Conservation (phyloP, 2,113 vertebrate genomes). For the Tapirus terrestris region DNA sequence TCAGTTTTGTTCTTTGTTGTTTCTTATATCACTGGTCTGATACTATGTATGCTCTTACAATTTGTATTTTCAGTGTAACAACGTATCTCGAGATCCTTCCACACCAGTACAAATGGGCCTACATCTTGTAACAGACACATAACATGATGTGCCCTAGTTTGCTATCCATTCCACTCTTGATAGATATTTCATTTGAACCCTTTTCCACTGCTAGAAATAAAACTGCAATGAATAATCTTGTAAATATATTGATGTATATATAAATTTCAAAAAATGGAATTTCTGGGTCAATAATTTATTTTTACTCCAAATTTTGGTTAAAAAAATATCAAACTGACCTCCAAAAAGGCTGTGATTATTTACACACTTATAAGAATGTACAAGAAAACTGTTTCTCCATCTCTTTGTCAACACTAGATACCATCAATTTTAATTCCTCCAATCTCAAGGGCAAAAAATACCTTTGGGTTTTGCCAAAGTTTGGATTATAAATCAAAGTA, state of each 20-base stretch:
- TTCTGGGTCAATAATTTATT: slow-evolving; percentile 5
- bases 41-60: neutral
- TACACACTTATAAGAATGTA: neutral
- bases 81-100: neutral
- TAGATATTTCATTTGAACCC: neutral
- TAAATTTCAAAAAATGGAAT: neutral
- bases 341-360: neutral
- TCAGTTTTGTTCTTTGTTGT: neutral
- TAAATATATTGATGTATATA: neutral
- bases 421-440: neutral
- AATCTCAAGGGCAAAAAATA: neutral
- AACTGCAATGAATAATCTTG: neutral
- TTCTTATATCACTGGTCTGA: neutral
- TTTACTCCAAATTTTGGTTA: slow-evolving; percentile 38
- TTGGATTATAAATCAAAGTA: neutral
- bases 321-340: neutral
- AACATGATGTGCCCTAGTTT: neutral
- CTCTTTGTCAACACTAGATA: neutral
- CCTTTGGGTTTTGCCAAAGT: neutral
- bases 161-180: neutral
- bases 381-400: slow-evolving; percentile 8
- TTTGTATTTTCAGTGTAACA: neutral
- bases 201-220: slow-evolving; percentile 29
- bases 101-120: neutral
- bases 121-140: neutral